Base-by-base conservation (phyloP, 2,888 invertebrate species). In the Pterobdella sp. region DNA sequence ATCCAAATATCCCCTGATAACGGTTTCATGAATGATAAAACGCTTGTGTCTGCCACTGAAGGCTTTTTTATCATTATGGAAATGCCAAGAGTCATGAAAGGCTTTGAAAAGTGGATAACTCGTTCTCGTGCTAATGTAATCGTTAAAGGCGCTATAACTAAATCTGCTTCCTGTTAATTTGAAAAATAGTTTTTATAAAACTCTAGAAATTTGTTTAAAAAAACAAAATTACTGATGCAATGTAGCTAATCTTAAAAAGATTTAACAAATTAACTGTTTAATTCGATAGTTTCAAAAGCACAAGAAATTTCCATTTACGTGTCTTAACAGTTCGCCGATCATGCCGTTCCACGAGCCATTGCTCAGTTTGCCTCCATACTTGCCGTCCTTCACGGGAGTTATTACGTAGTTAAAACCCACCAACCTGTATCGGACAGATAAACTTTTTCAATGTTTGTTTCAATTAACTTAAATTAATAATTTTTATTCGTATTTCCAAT, bases 1-100 rank as follows among this genome's bases (percentile, higher is more conserved):
- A 94, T 92, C 96, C 97, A 97, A 84, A 97, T 96, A 86, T 95
- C 94, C 82, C 92, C 91, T 77, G 94, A 94, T 77, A 98, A 87
- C 37, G 98, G 98, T 85, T 93, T 91, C 84, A 98, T 89, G 85
- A 98, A 98, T 81, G 96, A 95, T 86, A 98, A 96, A 49, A 97
- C 94, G 60, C 94, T 93, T 22, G 82, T 91, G 81, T 91, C 89
- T 84, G 92, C 91, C 84, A 92, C 92, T 78, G 91, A 88, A 29
- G 92, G 92, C 82, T 92, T 94, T 72, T 92, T 92, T 81, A 93
- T 91, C 91, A 93, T 93, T 79, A 96, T 92, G 79, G 94, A 94
- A 81, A 93, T 93, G 74, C 95, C 94, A 75, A 96, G 88, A 29
- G 93, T 92, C 90, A 97, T 92, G 86, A 95, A 97, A 3, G 97